Percentiles rank a stretch among this genome's conserved stretches.
These are phyloP conservation scores for Podarcis cretensis DNA, from an alignment of 2,113 vertebrate species.

Conservation along the genomic window DNA sequence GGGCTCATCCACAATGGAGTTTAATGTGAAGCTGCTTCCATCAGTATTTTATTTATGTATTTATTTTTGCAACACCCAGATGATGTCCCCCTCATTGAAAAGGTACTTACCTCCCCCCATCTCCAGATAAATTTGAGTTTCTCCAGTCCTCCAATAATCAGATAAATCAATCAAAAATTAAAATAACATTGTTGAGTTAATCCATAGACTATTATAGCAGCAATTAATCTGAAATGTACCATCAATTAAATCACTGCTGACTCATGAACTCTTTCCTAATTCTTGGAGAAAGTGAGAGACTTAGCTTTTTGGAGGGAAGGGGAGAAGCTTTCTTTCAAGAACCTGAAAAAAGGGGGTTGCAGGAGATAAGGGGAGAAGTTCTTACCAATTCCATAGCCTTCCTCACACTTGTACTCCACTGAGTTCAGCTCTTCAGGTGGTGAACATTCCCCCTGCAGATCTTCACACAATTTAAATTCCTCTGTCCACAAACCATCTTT, in stretches of 20 bases:
- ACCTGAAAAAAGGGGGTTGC: background rate
- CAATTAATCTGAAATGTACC: background rate
- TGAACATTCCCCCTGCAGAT: slow-evolving; percentile 82
- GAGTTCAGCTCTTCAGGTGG: slow-evolving; percentile 79
- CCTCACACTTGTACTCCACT: slow-evolving; percentile 90
- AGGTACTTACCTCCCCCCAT: background rate
- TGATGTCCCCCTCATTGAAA: no score
- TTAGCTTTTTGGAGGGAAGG: background rate
- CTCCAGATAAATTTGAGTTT: no score
- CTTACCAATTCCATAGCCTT: slow-evolving; percentile 87
- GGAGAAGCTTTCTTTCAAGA: background rate
- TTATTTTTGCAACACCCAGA: no score
- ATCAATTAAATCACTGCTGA: background rate
- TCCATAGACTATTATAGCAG: no score
- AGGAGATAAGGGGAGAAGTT: background rate
- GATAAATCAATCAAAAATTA: no score
- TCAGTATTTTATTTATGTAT: no score
- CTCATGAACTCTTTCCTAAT: background rate
- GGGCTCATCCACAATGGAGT: background rate
- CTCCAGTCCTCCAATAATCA: no score
- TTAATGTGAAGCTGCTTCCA: no score
- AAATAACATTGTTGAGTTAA: no score
- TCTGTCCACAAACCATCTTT: slow-evolving; percentile 90
- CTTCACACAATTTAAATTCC: slow-evolving; percentile 88
- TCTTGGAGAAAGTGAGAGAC: background rate